Evolutionary conservation across 2,113 vertebrate species (phyloP).

Genomic region (Lucifuga dentata): DNA sequence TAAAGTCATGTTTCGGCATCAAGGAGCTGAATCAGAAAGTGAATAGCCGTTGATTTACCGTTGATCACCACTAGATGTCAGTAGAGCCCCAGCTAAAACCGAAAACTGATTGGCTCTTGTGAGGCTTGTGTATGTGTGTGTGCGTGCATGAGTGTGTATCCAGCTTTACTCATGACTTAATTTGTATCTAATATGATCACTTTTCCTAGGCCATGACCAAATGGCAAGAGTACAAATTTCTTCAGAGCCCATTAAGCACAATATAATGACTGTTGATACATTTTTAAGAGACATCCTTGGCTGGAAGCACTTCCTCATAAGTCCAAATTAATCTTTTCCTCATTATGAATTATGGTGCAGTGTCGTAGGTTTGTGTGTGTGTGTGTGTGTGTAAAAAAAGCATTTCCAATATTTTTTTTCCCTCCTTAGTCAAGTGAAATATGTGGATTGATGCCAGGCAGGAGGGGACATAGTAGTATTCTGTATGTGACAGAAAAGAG

Average conservation of each 20-base stretch:
- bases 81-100: conserved; percentile 34
- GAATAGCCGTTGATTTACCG: background rate
- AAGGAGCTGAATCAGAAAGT: too few relatives aligned
- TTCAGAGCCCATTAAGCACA: conserved; percentile 61
- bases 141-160: conserved; percentile 15
- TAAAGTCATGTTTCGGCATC: too few relatives aligned
- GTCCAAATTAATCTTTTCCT: conserved; percentile 67
- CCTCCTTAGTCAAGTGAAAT: conserved; percentile 30
- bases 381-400: conserved; percentile 21
- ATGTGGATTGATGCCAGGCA: conserved; percentile 32
- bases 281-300: conserved; percentile 74
- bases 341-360: conserved; percentile 54
- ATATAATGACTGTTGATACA: conserved; percentile 68
- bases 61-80: conserved; percentile 58
- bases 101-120: background rate
- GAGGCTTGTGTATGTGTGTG: conserved; percentile 3
- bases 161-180: conserved; percentile 50
- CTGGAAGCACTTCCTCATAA: conserved; percentile 58
- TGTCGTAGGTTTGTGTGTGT: conserved; percentile 26
- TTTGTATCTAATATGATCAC: conserved; percentile 60
- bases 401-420: conserved; percentile 29
- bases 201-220: conserved; percentile 55
- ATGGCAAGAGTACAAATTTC: conserved; percentile 59
- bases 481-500: conserved; percentile 25
- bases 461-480: background rate